Percentiles rank a stretch among this genome's conserved stretches.
Conservation (phyloP, 2,797 vertebrate genomes). For the Xenentodon cancila region DNA sequence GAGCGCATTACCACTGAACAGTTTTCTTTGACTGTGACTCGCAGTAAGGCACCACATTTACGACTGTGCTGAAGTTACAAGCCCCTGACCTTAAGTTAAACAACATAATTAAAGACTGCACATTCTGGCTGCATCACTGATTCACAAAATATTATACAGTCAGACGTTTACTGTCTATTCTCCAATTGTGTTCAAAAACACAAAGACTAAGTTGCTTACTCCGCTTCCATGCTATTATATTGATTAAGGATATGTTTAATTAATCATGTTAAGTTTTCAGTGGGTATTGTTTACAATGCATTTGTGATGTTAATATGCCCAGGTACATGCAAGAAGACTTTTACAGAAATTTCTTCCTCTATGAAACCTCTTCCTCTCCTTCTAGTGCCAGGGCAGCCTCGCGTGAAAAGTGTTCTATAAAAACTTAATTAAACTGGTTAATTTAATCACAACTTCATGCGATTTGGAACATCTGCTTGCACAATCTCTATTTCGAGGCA, state of each 20-base stretch:
- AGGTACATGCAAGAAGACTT: constrained; percentile 13
- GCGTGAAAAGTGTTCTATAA: constrained; percentile 77
- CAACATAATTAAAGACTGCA: constrained; percentile 11
- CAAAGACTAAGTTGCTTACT: constrained; percentile 27
- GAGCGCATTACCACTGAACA: constrained; percentile 16
- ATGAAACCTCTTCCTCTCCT: constrained; percentile 34
- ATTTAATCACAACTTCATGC: constrained; percentile 74
- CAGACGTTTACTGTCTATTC: constrained; percentile 44
- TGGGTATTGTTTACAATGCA: constrained; percentile 24
- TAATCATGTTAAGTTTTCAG: constrained; percentile 38
- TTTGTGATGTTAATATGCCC: constrained; percentile 16
- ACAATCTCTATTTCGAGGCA: constrained; percentile 67
- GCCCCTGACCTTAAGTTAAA: constrained; percentile 34
- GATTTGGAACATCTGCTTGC: constrained; percentile 77
- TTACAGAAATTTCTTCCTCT: constrained; percentile 19
- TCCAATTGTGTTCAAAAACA: constrained; percentile 21
- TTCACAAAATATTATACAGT: constrained; percentile 43
- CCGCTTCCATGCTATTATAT: constrained; percentile 26
- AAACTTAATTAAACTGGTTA: constrained; percentile 82
- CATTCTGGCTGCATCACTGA: constrained; percentile 24
- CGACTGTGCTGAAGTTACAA: constrained; percentile 26
- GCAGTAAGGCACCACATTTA: constrained; percentile 46
- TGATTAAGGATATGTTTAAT: constrained; percentile 32
- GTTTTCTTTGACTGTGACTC: constrained; percentile 38
- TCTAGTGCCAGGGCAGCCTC: constrained; percentile 38